A percentile compares a stretch with the other conserved stretches of the same genome.
Evolutionary conservation across 2,888 invertebrate species (phyloP).

Genomic region (Ochropacha duplaris): DNA sequence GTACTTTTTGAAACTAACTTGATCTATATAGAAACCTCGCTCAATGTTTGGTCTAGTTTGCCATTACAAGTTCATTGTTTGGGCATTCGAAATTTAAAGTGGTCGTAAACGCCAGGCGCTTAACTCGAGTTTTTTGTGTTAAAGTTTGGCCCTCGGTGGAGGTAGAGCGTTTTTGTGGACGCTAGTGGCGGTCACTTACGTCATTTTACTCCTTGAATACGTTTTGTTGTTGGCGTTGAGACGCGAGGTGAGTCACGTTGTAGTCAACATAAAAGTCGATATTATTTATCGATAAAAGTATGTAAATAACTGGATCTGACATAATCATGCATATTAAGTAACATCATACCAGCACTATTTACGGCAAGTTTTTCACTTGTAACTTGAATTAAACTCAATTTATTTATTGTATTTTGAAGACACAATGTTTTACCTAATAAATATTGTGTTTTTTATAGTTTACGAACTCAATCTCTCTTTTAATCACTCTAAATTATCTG

Average conservation of each 20-base stretch:
- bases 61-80: conserved; percentile 82
- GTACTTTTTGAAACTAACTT: conserved; percentile 54
- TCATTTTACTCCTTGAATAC: conserved; percentile 56
- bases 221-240: conserved; percentile 81
- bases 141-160: conserved; percentile 57
- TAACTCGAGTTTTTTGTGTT: conserved; percentile 56
- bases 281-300: conserved; percentile 56
- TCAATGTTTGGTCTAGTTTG: conserved; percentile 80
- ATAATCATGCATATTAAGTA: no score
- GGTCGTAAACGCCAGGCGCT: conserved; percentile 68
- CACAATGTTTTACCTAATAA: no score
- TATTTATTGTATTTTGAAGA: no score
- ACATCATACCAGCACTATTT: no score
- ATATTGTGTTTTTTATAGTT: no score
- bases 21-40: conserved; percentile 66
- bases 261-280: conserved; percentile 62
- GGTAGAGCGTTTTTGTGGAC: conserved; percentile 65
- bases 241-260: conserved; percentile 78
- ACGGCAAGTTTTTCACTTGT: no score
- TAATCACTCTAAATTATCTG: no score
- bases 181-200: conserved; percentile 62
- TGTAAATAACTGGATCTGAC: neutral
- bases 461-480: no score
- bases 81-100: conserved; percentile 38
- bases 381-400: no score